Base-by-base conservation (phyloP, 2,797 vertebrate genomes). In the Siniperca undulata region DNA sequence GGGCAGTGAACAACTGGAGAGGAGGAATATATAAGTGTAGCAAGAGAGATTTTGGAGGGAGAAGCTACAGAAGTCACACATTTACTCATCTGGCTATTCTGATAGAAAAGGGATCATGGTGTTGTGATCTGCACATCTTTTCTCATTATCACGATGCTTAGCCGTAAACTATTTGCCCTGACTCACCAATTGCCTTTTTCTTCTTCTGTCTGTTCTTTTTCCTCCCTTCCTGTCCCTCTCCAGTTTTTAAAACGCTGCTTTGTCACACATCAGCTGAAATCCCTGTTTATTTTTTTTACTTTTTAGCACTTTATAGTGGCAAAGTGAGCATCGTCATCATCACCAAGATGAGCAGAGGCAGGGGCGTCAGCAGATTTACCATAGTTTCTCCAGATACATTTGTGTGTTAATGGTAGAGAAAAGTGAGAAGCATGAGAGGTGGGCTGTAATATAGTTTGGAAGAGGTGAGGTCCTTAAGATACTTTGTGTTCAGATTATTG, bases 121-220 rank as follows among this genome's bases (percentile, higher is more conserved):
- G 73, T 81, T 60, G n/a, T 83, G 74, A 87, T 71, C 86, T 74
- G 52, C 58, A 74, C 40, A 50, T 81, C 48, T 52, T 66, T 60
- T 64, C 34, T 64, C 61, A 78, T 79, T 80, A 65, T 86, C 65
- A 44, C 61, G 83, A 85, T 70, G 62, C 77, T 87, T 78, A 36
- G 55, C 14, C 27, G 9, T n/a, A 24, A 36, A 74, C 62, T 19
- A 56, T 77, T 81, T 72, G 2, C n/a, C 64, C 77, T 86, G 77
- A 91, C 64, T 88, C 73, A 64, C 56, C 71, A 81, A 73, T 61
- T 73, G 56, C 53, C 11, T 66, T 44, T 79, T 82, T 61, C 8
- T 36, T 75, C 24, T 0, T 70, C 34, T 66, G 10, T 60, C 14
- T 70, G 42, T 59, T 66, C 24, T 40, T 64, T 46, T 60, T 3